phyloP scores from a whole-genome alignment of 2,888 invertebrate genomes.

The Brachyopa scutellaris region DNA sequence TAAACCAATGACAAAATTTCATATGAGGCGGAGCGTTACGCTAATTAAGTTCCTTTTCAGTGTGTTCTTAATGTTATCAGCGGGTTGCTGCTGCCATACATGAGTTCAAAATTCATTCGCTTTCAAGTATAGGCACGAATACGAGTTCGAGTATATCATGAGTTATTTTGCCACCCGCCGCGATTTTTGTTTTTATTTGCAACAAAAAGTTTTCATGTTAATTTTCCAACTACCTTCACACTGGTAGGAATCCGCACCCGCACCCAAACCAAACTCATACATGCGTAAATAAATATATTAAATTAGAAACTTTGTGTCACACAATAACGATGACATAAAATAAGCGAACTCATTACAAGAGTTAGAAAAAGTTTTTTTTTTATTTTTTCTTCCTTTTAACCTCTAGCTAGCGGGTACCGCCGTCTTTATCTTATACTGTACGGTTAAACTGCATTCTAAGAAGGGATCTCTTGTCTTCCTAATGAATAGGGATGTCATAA shows the following conservation, averaged over 20 bases:
- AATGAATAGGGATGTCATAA: conserved; percentile 25
- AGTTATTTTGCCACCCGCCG: conserved; percentile 34
- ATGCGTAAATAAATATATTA: conserved; percentile 67
- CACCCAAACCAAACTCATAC: conserved; percentile 12
- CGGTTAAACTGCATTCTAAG: conserved; percentile 32
- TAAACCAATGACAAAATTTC: conserved; percentile 24
- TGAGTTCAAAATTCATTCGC: conserved; percentile 61
- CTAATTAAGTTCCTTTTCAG: conserved; percentile 64
- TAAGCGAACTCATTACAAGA: conserved; percentile 70
- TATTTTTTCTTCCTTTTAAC: neutral
- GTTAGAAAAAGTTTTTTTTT: conserved; percentile 59
- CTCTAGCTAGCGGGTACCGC: neutral
- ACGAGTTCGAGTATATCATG: conserved; percentile 42
- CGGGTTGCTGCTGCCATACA: conserved; percentile 44
- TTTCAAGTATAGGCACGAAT: conserved; percentile 56
- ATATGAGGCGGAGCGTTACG: conserved; percentile 16
- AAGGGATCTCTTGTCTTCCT: neutral
- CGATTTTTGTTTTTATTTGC: conserved; percentile 15
- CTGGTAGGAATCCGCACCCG: neutral
- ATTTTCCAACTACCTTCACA: conserved; percentile 45
- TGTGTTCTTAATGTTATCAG: conserved; percentile 51
- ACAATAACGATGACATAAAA: conserved; percentile 70
- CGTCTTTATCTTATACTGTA: conserved; percentile 19
- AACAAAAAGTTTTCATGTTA: conserved; percentile 61
- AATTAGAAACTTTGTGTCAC: conserved; percentile 71